Conservation (phyloP, 2,113 vertebrate genomes). For the Vombatus ursinus region DNA sequence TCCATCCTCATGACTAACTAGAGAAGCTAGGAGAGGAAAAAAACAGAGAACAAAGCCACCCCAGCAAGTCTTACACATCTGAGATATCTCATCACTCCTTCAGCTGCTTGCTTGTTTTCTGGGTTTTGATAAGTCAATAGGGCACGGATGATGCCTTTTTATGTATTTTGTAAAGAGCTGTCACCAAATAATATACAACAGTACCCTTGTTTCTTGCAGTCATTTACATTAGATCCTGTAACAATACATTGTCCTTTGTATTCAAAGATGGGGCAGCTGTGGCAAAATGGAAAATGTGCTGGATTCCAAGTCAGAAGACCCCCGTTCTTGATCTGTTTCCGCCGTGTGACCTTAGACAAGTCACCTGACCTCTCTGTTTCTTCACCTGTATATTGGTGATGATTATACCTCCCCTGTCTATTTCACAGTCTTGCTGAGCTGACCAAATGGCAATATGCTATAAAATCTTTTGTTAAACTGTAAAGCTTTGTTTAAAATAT, state of each 20-base stretch:
- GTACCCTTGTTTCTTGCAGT: constrained; percentile 8
- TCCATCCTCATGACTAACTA: background rate
- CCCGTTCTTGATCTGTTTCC: background rate
- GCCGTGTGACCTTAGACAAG: background rate
- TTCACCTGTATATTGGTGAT: background rate
- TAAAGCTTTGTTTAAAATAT: background rate
- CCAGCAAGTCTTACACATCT: background rate
- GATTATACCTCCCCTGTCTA: background rate
- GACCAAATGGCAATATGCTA: background rate
- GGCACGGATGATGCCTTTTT: constrained; percentile 7
- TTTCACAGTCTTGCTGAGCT: background rate
- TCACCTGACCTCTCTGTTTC: background rate
- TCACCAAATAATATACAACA: constrained; percentile 27
- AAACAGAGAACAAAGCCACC: background rate
- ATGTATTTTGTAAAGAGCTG: constrained; percentile 24
- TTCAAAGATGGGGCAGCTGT: background rate
- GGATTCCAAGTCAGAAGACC: background rate
- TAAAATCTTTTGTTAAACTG: background rate
- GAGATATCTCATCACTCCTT: background rate
- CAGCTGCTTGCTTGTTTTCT: background rate
- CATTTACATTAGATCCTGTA: background rate
- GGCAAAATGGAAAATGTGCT: background rate
- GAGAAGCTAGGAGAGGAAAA: background rate
- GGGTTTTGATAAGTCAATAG: background rate
- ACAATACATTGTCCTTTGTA: background rate